These are phyloP conservation scores for Idaea dimidiata DNA, from an alignment of 2,888 invertebrate genomes.

Conservation along the genomic window DNA sequence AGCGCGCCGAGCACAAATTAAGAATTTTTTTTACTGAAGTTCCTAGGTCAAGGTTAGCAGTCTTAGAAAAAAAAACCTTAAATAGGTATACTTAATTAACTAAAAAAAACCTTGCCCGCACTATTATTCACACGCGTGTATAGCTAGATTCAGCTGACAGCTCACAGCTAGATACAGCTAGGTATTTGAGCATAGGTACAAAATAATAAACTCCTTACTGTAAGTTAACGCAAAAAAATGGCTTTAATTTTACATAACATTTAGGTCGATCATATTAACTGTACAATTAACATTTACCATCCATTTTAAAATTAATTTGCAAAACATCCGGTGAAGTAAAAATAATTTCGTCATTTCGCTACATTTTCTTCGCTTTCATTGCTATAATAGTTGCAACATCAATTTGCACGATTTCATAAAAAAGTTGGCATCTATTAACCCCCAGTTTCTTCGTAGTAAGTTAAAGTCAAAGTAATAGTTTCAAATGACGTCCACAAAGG, in stretches of 20 bases:
- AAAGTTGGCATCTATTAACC: background rate
- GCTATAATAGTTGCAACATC: background rate
- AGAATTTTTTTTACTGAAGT: too few species aligned
- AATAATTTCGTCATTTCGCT: background rate
- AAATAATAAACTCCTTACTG: background rate
- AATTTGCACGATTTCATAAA: constrained; percentile 1
- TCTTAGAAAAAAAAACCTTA: too few species aligned
- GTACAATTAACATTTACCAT: background rate
- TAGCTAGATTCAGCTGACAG: too few species aligned
- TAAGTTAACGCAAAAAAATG: too few species aligned
- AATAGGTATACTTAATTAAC: too few species aligned
- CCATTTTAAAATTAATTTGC: constrained; percentile 1
- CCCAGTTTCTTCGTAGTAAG: background rate
- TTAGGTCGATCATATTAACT: background rate
- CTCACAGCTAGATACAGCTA: too few species aligned
- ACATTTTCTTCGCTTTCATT: constrained; percentile 1
- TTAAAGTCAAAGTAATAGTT: background rate
- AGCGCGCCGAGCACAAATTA: too few species aligned
- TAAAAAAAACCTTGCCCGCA: too few species aligned
- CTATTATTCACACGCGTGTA: too few species aligned
- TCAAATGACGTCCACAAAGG: background rate
- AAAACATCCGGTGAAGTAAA: background rate
- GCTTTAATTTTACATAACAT: background rate
- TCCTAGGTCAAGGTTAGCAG: too few species aligned
- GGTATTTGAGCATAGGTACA: too few species aligned